A percentile compares a stretch with the other conserved stretches of the same genome.
These are phyloP conservation scores for Pocota personata DNA, from an alignment of 2,888 invertebrate species.

Conservation along the genomic window DNA sequence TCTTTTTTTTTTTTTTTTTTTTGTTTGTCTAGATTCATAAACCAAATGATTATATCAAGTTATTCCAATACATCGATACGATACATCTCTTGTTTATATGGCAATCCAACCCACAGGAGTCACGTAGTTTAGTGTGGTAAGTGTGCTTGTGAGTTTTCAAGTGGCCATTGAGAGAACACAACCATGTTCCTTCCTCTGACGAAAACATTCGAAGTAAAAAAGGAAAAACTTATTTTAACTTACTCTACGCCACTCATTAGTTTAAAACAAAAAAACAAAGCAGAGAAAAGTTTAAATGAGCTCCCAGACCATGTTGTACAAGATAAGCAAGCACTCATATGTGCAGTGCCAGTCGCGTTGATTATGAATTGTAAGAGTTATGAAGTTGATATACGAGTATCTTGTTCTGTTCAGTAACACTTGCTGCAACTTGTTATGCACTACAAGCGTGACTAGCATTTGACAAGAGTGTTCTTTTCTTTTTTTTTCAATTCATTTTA, in stretches of 20 bases:
- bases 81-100: not conserved
- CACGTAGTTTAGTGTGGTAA: constrained; percentile 6
- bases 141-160: constrained; percentile 29
- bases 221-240: not conserved
- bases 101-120: not conserved
- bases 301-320: constrained; percentile 1
- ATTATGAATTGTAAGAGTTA: constrained; percentile 27
- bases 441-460: not conserved
- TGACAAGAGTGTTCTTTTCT: not conserved
- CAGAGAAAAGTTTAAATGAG: constrained; percentile 40
- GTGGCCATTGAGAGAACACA: constrained; percentile 10
- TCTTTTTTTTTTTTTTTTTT: too few species aligned
- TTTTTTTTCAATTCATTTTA: not conserved
- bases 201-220: not conserved
- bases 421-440: constrained; percentile 32
- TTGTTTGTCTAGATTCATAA: not conserved
- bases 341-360: constrained; percentile 2
- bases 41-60: constrained; percentile 13
- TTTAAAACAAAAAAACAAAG: not conserved
- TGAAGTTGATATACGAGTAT: constrained; percentile 21
- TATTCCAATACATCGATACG: not conserved
- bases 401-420: constrained; percentile 51
- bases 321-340: constrained; percentile 16
- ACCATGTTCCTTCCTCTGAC: not conserved
- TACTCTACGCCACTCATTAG: constrained; percentile 29